Conservation (phyloP, 2,797 vertebrate species). For the Vespertilio murinus region DNA sequence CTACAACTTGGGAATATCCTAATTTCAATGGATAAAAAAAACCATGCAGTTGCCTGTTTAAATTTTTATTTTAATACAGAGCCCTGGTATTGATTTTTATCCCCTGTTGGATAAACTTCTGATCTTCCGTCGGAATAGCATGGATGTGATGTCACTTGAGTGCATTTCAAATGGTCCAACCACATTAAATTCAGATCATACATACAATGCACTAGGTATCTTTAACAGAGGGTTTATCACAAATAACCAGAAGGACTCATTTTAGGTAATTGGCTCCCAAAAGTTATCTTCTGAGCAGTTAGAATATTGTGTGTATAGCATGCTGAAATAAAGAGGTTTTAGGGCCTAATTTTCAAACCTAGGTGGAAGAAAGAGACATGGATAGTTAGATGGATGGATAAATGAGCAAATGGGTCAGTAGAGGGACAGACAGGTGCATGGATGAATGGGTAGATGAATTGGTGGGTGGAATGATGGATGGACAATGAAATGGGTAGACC, state of each 20-base stretch:
- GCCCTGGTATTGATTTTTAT: not conserved
- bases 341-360: not conserved
- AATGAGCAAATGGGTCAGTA: not conserved
- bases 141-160: not conserved
- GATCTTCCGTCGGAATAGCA: not conserved
- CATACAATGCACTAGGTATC: not conserved
- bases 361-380: not conserved
- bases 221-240: not conserved
- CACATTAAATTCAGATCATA: not conserved
- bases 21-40: slow-evolving; percentile 56
- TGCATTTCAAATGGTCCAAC: slow-evolving; percentile 8
- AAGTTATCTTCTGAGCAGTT: not conserved
- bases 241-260: not conserved
- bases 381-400: not conserved
- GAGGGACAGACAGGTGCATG: not conserved
- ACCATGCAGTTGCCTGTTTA: slow-evolving; percentile 16
- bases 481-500: no score
- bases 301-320: no score
- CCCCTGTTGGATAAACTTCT: not conserved
- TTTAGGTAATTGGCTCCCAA: not conserved
- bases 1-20: slow-evolving; percentile 56
- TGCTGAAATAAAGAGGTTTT: not conserved
- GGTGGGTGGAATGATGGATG: not conserved
- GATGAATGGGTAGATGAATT: not conserved
- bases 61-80: slow-evolving; percentile 33